Conservation (phyloP, 2,888 invertebrate genomes). For the Stenoptilia bipunctidactyla region DNA sequence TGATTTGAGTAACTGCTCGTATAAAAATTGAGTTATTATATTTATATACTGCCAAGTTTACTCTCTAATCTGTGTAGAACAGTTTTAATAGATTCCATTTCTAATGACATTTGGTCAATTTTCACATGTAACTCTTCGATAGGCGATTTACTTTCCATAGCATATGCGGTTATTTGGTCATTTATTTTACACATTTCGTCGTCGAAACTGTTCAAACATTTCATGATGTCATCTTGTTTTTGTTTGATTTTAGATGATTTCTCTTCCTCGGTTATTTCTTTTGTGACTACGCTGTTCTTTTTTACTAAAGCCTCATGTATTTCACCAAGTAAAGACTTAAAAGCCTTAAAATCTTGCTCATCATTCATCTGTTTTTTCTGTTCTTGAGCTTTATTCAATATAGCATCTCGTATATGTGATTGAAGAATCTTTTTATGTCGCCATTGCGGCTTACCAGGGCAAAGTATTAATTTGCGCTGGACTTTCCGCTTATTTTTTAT, state of each 20-base stretch:
- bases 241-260: conserved; percentile 18
- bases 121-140: conserved; percentile 41
- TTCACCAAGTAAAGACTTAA: conserved; percentile 39
- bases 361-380: conserved; percentile 47
- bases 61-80: conserved; percentile 43
- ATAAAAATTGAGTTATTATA: too few relatives aligned
- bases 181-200: conserved; percentile 35
- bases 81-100: conserved; percentile 41
- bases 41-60: conserved; percentile 18
- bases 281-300: conserved; percentile 15
- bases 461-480: conserved; percentile 31
- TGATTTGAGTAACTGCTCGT: too few relatives aligned
- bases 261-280: conserved; percentile 15
- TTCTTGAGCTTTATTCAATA: conserved; percentile 46
- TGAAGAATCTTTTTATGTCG: conserved; percentile 39
- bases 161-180: conserved; percentile 29
- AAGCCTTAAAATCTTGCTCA: conserved; percentile 35
- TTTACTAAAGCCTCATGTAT: conserved; percentile 45
- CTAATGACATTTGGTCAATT: conserved; percentile 46
- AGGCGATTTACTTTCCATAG: conserved; percentile 30
- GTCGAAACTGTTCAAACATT: conserved; percentile 38
- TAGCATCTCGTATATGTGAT: conserved; percentile 41
- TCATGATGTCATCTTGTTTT: conserved; percentile 36
- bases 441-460: conserved; percentile 52
- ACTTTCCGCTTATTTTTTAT: conserved; percentile 50